phyloP scores from a whole-genome alignment of 2,113 vertebrate species.

The Amazona guildingii region DNA sequence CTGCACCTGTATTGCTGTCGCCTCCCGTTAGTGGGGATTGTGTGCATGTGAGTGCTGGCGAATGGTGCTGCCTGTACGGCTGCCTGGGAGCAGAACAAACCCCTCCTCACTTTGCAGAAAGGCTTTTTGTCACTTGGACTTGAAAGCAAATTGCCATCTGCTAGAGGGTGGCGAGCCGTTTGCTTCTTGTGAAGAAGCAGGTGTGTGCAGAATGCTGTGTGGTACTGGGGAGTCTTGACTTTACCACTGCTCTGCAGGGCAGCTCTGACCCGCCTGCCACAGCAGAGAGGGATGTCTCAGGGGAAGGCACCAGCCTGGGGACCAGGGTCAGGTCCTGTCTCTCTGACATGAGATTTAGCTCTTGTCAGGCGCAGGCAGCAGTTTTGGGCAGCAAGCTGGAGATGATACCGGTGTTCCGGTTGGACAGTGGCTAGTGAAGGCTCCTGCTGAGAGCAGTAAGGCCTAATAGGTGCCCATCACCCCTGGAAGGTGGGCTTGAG shows the following conservation, averaged over 20 bases:
- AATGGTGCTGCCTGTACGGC: neutral
- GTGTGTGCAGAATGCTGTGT: neutral
- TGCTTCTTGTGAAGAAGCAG: conserved; percentile 23
- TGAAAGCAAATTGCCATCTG: conserved; percentile 46
- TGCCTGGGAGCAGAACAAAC: neutral
- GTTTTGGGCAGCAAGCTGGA: neutral
- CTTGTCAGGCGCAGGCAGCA: neutral
- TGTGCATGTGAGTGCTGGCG: neutral
- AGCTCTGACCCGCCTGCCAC: neutral
- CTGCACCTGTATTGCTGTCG: neutral
- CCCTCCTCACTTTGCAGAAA: neutral
- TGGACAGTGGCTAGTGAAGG: neutral
- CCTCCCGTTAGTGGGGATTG: conserved; percentile 11
- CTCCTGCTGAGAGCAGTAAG: neutral
- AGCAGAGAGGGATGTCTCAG: neutral
- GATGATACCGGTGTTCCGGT: neutral
- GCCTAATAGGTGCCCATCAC: neutral
- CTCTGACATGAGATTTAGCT: neutral
- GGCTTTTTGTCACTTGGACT: conserved; percentile 33
- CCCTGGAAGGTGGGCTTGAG: neutral
- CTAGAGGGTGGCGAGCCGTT: conserved; percentile 5
- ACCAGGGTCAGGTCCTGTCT: neutral
- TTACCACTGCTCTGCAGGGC: neutral
- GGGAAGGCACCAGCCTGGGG: neutral
- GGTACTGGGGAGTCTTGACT: neutral